A percentile compares a stretch with the other conserved stretches of the same genome.
Evolutionary conservation across 1,140 invertebrate species (phyloP).

Genomic region (Heliconius nattereri): DNA sequence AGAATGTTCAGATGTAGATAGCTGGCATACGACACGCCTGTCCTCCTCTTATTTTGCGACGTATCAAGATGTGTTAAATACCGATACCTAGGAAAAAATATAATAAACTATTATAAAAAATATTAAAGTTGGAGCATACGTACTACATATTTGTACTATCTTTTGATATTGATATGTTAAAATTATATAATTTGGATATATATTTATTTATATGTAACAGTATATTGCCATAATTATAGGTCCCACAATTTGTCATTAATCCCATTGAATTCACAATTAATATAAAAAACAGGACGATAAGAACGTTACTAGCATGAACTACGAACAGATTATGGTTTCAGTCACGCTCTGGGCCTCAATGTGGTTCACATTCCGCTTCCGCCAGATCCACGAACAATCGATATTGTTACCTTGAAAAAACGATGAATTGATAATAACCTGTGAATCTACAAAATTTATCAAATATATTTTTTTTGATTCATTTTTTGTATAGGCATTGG

Average conservation of each 20-base stretch:
- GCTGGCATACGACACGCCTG: constrained; percentile 72
- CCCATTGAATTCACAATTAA: background rate
- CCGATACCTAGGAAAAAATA: constrained; percentile 17
- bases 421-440: constrained; percentile 11
- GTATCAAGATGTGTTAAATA: constrained; percentile 55
- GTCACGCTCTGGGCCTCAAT: constrained; percentile 63
- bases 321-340: constrained; percentile 58
- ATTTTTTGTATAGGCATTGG: background rate
- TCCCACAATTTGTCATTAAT: background rate
- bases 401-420: constrained; percentile 59
- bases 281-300: constrained; percentile 5
- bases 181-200: no score
- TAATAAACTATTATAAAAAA: no score
- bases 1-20: constrained; percentile 77
- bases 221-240: background rate
- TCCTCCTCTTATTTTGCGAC: constrained; percentile 65
- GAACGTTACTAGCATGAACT: constrained; percentile 27
- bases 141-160: no score
- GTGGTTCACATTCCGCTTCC: constrained; percentile 72
- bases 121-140: no score
- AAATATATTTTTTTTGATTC: constrained; percentile 15
- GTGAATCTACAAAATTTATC: constrained; percentile 10
- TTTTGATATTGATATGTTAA: no score
- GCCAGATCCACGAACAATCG: constrained; percentile 64
- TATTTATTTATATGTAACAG: background rate